Base-by-base conservation (phyloP, 37 sponge, comb jelly and placozoan species). In the Ephydatia muelleri region DNA sequence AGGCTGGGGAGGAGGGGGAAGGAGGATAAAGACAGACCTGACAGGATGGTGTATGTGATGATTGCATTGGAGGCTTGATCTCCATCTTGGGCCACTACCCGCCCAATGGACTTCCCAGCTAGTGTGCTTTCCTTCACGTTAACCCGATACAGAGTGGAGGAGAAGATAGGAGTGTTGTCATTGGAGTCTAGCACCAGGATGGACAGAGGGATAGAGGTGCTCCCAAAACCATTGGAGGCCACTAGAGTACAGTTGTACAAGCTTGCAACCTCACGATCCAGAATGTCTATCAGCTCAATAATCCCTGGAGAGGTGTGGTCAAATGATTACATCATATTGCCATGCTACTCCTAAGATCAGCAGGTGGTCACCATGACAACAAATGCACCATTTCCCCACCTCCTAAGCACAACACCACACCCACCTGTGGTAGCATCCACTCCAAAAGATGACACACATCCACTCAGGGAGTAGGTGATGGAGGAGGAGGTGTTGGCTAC, bases 131-230 rank as follows among this genome's bases (percentile, higher is more conserved):
- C 80, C 9, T 21, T 47, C 26, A 79, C 80, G 1, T 79, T 21
- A 13, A 27, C 27, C 34, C 4, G 13, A n/a, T 40, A 40, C 29
- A 79, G 13, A 21, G 67, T 49, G 6, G 34, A 64, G 35, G 27
- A 9, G 65, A 79, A 79, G 6, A 21, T 36, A 5, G 80, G 65
- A 9, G n/a, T 8, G 64, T 79, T 79, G 32, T 79, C 80, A 49
- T 79, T 79, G 30, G 65, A 36, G 23, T 86, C 80, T 29, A 65
- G 14, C 31, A 91, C 84, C 70, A 66, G 27, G 39, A 91, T 70
- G n/a, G 38, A 65, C 9, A 91, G 77, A 0, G 13, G 35, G 1
- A 81, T 26, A 40, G 69, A 13, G 28, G 43, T 6, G 25, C 68
- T 75, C 28, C 30, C 48, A 6, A 57, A 57, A 21, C 19, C 16